A percentile compares a stretch with the other conserved stretches of the same genome.
Evolutionary conservation across 2,797 vertebrate species (phyloP).

Genomic region (Tenualosa thibaudeaui): DNA sequence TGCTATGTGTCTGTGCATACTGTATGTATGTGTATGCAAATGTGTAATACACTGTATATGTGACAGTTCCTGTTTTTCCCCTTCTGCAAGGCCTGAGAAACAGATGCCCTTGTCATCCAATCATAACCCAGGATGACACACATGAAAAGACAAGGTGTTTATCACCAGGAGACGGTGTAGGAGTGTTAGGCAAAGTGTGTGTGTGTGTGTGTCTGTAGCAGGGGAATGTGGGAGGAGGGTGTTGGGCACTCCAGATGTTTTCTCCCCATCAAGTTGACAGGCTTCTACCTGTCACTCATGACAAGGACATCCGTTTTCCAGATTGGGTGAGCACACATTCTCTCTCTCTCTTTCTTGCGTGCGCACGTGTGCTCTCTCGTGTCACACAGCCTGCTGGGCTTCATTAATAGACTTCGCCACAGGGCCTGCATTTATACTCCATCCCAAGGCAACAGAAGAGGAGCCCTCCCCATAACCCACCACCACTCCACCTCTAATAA

Average conservation of each 20-base stretch:
- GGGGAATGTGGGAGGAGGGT: background rate
- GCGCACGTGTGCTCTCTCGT: constrained; percentile 8
- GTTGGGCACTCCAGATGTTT: background rate
- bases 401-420: constrained; percentile 34
- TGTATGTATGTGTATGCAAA: no score
- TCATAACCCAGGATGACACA: background rate
- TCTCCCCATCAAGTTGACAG: constrained; percentile 17
- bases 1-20: no score
- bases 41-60: background rate
- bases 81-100: background rate
- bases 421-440: constrained; percentile 27
- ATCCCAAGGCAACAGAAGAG: background rate
- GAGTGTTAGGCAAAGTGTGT: background rate
- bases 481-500: background rate
- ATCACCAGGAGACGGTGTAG: background rate
- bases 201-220: background rate
- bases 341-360: constrained; percentile 25
- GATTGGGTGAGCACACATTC: background rate
- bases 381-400: constrained; percentile 36
- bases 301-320: constrained; percentile 17
- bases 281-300: constrained; percentile 28
- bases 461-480: background rate
- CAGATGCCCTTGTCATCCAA: background rate
- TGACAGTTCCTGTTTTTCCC: background rate
- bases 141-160: background rate